Evolutionary conservation across 2,113 vertebrate species (phyloP).

Genomic region (Pogonocichla stellata): DNA sequence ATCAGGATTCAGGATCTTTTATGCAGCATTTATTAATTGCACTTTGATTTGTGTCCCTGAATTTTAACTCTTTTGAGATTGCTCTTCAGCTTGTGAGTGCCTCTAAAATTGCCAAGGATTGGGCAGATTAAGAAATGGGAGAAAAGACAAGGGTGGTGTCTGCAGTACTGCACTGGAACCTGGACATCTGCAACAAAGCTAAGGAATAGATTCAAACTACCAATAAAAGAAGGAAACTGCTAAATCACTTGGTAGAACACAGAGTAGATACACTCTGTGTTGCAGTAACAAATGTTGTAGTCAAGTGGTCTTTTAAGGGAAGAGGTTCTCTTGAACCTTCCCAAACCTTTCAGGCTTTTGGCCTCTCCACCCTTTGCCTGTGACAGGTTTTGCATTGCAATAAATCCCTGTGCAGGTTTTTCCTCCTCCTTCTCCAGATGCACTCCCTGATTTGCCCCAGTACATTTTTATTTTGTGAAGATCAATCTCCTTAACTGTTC

Average conservation of each 20-base stretch:
- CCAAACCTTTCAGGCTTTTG: neutral
- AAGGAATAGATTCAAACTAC: neutral
- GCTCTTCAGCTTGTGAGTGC: neutral
- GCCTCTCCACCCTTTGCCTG: neutral
- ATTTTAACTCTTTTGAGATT: slow-evolving; percentile 24
- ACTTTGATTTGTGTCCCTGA: slow-evolving; percentile 27
- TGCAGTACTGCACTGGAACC: neutral
- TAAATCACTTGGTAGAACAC: neutral
- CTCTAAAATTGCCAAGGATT: neutral
- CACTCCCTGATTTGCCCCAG: neutral
- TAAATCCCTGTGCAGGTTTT: neutral
- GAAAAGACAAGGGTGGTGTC: neutral
- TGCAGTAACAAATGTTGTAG: neutral
- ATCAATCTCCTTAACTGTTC: neutral
- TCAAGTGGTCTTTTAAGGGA: neutral
- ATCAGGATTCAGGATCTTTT: neutral
- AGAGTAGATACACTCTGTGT: neutral
- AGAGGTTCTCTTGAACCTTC: neutral
- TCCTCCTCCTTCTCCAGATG: neutral
- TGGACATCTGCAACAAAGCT: neutral
- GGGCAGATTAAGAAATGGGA: neutral
- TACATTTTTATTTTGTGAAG: neutral
- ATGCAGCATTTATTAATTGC: slow-evolving; percentile 24
- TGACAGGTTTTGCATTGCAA: neutral
- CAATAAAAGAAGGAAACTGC: neutral